Evolutionary conservation across 2,888 invertebrate species (phyloP), one percentile per base, ranked within the genome.

Genomic region (Xestia c-nigrum): DNA sequence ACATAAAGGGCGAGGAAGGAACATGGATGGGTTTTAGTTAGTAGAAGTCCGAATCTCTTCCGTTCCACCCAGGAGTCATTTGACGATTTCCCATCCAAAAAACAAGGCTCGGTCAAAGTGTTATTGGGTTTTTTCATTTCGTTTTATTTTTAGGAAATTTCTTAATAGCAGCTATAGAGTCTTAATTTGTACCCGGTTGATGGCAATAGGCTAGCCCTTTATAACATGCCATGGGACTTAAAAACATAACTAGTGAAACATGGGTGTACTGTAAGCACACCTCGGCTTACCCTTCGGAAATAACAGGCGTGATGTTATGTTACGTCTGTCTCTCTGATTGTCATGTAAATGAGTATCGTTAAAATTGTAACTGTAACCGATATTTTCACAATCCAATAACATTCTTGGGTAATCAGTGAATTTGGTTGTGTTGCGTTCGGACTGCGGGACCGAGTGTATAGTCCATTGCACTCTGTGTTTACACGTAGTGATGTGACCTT

Each of bases 371-470:
- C 40, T 57, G 47, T 70, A 71, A 63, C 38, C 38, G 38, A 70
- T 75, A 75, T 70, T 71, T 59, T 73, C 52, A 50, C 46, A 71
- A 71, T 59, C 73, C 59, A 66, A 85, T 81, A 82, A 74, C 55
- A 64, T 78, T 82, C 72, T 82, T 82, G 59, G 55, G 1, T 63
- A 73, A 78, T 82, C 83, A 74, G 31, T 74, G 66, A 78, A 69
- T 66, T 61, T 14, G 57, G 63, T 57, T 19, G 68, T 61, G 69
- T 75, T 65, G 61, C 47, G 40, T 78, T 43, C 43, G 16, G 40
- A 65, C 43, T 38, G n/a, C 16, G 64, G n/a, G 63, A 43, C 40
- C 14, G 31, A 43, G 14, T 81, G 57, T 19, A 50, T 73, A 50
- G 64, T 81, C 47, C 31, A 81, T 21, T 81, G 78, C 74, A 59